These are phyloP conservation scores for Tetraneura akinire DNA, from an alignment of 1,140 invertebrate genomes.

Conservation along the genomic window DNA sequence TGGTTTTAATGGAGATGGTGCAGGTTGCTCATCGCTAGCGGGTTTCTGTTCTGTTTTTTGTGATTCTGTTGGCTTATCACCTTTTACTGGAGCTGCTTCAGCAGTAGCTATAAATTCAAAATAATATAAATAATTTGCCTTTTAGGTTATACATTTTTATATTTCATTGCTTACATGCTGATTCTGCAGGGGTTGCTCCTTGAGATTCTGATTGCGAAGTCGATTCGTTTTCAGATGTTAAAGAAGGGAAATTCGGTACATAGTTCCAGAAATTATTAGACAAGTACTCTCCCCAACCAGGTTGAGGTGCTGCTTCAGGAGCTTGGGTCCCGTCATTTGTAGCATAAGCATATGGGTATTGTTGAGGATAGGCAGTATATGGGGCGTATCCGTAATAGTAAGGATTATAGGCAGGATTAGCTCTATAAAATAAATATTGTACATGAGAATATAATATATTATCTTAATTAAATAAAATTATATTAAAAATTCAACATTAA, in stretches of 20 bases:
- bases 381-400: conserved; percentile 30
- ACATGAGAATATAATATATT: no score
- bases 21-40: not conserved
- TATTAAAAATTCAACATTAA: no score
- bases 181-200: not conserved
- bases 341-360: not conserved
- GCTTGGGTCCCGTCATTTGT: not conserved
- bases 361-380: conserved; percentile 20
- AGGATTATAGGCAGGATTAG: conserved; percentile 44
- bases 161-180: not conserved
- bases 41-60: not conserved
- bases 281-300: conserved; percentile 19
- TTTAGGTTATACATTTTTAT: not conserved
- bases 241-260: not conserved
- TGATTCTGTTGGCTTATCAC: not conserved
- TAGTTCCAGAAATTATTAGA: conserved; percentile 8
- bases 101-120: not conserved
- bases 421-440: conserved; percentile 8
- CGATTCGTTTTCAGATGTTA: not conserved
- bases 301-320: not conserved
- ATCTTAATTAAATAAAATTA: no score
- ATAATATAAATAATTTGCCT: not conserved
- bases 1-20: not conserved
- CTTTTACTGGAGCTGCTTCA: not conserved
- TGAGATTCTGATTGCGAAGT: not conserved